Conservation (phyloP, 1,140 invertebrate genomes). For the Carcinoscorpius rotundicauda region DNA sequence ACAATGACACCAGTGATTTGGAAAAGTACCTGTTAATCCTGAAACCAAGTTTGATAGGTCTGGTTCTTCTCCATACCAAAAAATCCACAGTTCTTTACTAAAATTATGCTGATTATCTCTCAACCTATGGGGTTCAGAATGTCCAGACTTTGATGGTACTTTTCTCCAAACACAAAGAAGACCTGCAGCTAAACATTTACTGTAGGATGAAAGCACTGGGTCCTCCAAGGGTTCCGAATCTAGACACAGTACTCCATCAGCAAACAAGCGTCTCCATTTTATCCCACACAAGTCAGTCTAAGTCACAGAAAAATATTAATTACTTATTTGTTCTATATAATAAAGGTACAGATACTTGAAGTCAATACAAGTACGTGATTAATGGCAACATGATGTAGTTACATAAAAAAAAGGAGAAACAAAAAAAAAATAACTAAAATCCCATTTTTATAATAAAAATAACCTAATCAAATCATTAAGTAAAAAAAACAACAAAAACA, state of each 20-base stretch:
- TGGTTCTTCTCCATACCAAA: constrained; percentile 97
- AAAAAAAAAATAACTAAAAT: too few species aligned
- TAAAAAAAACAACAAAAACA: too few species aligned
- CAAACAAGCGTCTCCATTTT: constrained; percentile 90
- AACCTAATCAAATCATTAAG: too few species aligned
- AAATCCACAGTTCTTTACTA: constrained; percentile 91
- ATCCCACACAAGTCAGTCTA: constrained; percentile 97
- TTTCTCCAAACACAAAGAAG: constrained; percentile 93
- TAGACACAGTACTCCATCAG: constrained; percentile 39
- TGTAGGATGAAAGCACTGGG: constrained; percentile 83
- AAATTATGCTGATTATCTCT: constrained; percentile 8
- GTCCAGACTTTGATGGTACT: constrained; percentile 22
- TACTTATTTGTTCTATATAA: too few species aligned
- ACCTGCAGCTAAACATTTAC: constrained; percentile 81
- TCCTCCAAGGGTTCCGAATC: constrained; percentile 62
- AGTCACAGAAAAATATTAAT: constrained; percentile 16
- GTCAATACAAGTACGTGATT: too few species aligned
- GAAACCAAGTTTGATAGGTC: constrained; percentile 43
- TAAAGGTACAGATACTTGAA: too few species aligned
- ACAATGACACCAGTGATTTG: too few species aligned
- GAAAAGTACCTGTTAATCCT: too few species aligned
- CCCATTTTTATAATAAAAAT: too few species aligned
- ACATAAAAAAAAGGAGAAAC: too few species aligned
- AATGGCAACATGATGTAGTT: too few species aligned
- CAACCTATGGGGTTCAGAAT: neutral